Evolutionary conservation across 2,113 vertebrate species (phyloP), one percentile per base, ranked within the genome.

Genomic region (Mystacornis crossleyi): DNA sequence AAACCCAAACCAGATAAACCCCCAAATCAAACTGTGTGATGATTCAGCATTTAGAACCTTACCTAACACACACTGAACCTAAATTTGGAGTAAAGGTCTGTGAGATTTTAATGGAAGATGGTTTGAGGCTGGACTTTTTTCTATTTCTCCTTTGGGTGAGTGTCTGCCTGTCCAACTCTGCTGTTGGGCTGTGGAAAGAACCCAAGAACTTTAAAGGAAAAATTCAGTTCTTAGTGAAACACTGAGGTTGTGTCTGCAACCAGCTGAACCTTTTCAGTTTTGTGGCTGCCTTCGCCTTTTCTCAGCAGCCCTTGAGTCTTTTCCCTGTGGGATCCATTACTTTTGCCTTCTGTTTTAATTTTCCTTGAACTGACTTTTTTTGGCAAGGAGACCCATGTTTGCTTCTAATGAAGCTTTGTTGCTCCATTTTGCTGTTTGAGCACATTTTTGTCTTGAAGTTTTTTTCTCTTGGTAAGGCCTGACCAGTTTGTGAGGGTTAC

Each of bases 241-340:
- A 28, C 33, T 86, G 36, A 24, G 24, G 42, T 13, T 57, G 34
- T n/a, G 40, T 19, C 47, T 55, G 47, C 64, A 92, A 34, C 71
- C 94, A 95, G 93, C 89, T 95, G 86, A 92, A 83, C 43, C 47
- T 86, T 81, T 48, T 85, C 88, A 88, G 48, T 72, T 65, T 25
- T 62, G 54, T 78, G 82, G 67, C 21, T 81, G 75, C 81, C 12
- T 85, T 71, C 43, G 81, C 60, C 62, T 73, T 96, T 93, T 78
- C 72, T 83, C 72, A 81, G 83, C 86, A 89, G 83, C 72, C 60
- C 48, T 81, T 8, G 38, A 72, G 38, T n/a, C 86, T 78, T 80
- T 89, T 84, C 51, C 89, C 72, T 55, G 13, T 36, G 72, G 88
- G 93, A 89, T 47, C 64, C 51, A 92, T 86, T 93, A 77, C 60